A percentile compares a stretch with the other conserved stretches of the same genome.
phyloP scores from a whole-genome alignment of 37 sponge, comb jelly and placozoan genomes.

The Ephydatia muelleri region DNA sequence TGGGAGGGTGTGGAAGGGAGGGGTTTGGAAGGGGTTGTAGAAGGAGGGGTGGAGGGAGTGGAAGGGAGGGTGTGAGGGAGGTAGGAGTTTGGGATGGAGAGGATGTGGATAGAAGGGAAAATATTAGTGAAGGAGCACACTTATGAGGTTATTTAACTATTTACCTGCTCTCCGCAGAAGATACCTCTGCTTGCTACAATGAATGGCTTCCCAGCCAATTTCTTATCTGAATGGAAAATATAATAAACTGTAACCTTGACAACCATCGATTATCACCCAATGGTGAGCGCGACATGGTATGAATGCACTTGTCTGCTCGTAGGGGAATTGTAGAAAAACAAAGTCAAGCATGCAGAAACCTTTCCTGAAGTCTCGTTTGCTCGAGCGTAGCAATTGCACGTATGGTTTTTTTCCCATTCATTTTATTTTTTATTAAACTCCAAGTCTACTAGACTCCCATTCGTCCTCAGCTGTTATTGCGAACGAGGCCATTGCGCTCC shows the following conservation, averaged over 20 bases:
- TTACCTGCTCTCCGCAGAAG: conserved; percentile 67
- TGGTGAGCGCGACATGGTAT: too few species aligned
- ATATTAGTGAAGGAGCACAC: not conserved
- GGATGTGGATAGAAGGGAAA: not conserved
- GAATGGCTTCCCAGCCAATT: conserved; percentile 62
- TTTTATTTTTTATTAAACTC: too few species aligned
- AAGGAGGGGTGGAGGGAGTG: not conserved
- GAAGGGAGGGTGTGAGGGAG: not conserved
- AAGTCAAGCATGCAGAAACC: not conserved
- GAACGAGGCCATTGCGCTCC: not conserved
- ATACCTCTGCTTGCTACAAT: conserved; percentile 16
- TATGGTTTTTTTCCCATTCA: too few species aligned
- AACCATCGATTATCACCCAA: conserved; percentile 3
- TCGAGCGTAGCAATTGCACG: not conserved
- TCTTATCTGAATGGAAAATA: conserved; percentile 33
- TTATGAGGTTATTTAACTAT: not conserved
- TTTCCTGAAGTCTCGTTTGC: not conserved
- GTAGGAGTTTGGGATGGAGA: not conserved
- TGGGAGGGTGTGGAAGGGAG: not conserved
- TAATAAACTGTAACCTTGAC: not conserved
- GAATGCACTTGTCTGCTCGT: not conserved
- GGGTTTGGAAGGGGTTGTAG: not conserved
- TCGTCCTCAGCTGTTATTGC: too few species aligned
- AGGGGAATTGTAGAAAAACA: not conserved
- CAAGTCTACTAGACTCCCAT: too few species aligned